Evolutionary conservation across 2,797 vertebrate species (phyloP).

Genomic region (Enteromius thamalakanensis): DNA sequence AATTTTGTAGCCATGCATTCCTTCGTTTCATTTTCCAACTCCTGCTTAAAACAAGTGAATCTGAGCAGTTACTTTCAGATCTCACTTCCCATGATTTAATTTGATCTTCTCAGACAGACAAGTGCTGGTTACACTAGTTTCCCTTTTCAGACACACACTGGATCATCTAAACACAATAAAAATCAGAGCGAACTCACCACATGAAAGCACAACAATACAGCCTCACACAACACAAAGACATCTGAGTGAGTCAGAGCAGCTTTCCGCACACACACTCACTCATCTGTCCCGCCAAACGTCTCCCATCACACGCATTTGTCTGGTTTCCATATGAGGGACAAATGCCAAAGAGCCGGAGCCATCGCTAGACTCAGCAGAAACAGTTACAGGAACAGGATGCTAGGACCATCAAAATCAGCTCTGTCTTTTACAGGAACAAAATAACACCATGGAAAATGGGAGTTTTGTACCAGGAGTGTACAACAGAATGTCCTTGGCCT

Average conservation of each 20-base stretch:
- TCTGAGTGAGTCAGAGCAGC: neutral
- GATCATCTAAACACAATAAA: neutral
- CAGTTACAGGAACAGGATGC: constrained; percentile 24
- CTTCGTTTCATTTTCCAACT: neutral
- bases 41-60: neutral
- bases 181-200: constrained; percentile 22
- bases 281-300: neutral
- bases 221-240: constrained; percentile 8
- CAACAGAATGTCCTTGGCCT: constrained; percentile 13
- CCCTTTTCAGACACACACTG: constrained; percentile 1
- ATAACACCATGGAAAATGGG: constrained; percentile 14
- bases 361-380: constrained; percentile 31
- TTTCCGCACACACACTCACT: neutral
- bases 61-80: neutral
- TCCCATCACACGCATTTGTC: constrained; percentile 16
- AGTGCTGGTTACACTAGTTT: neutral
- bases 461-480: neutral
- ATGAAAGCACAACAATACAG: neutral
- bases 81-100: neutral
- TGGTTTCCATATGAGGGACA: constrained; percentile 17
- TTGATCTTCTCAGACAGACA: neutral
- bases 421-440: constrained; percentile 19
- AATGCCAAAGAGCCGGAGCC: constrained; percentile 8
- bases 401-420: constrained; percentile 29
- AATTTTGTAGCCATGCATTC: neutral